These are phyloP conservation scores for Musca vetustissima DNA, from an alignment of 1,140 invertebrate species.

Conservation along the genomic window DNA sequence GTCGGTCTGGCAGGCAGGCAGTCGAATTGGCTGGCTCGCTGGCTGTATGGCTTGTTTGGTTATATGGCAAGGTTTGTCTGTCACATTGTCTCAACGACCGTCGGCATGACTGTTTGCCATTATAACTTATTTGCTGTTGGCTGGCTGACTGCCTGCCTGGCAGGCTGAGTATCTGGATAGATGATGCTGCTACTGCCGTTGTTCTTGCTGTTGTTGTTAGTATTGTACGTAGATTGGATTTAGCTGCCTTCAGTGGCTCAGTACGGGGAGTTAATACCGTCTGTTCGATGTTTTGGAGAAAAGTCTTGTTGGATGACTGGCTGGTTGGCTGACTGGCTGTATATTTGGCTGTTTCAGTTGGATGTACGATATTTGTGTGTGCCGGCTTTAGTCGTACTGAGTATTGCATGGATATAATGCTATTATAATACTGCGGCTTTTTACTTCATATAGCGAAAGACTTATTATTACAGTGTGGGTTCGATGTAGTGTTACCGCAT, in stretches of 20 bases:
- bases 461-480: too few species aligned
- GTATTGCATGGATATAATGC: conserved; percentile 16
- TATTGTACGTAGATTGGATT: too few species aligned
- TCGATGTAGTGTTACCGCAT: too few species aligned
- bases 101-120: background rate
- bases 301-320: background rate
- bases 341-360: background rate
- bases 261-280: conserved; percentile 18
- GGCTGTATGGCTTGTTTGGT: background rate
- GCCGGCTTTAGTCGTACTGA: too few species aligned
- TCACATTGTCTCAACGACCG: background rate
- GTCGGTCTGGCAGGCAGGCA: background rate
- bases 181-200: background rate
- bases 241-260: conserved; percentile 10
- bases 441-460: conserved; percentile 1
- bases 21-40: too few species aligned
- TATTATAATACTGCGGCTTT: conserved; percentile 22
- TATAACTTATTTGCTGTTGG: background rate
- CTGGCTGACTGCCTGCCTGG: background rate
- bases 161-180: background rate
- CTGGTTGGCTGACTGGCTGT: background rate
- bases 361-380: background rate
- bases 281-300: background rate
- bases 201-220: background rate
- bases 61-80: background rate